Percentiles rank a stretch among this genome's conserved stretches.
phyloP scores from a whole-genome alignment of 23 tunicate species.

The Diplosoma virens region DNA sequence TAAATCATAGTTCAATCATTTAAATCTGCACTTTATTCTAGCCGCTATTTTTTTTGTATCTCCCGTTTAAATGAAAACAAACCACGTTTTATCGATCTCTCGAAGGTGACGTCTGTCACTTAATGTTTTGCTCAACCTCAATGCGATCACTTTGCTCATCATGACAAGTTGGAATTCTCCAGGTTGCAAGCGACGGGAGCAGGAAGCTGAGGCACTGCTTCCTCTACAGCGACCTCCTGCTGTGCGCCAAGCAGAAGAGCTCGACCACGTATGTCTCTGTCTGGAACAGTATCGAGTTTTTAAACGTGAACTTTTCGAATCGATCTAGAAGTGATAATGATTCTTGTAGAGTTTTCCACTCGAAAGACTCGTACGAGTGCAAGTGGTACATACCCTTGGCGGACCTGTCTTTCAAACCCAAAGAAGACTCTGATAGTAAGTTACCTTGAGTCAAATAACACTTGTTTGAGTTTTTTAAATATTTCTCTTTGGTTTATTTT shows the following conservation, averaged over 20 bases:
- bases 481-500: too few relatives aligned
- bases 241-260: slow-evolving; percentile 84
- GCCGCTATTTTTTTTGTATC: too few relatives aligned
- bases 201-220: slow-evolving; percentile 82
- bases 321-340: background rate
- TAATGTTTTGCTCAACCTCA: too few relatives aligned
- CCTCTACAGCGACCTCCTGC: slow-evolving; percentile 75
- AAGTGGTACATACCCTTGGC: slow-evolving; percentile 96
- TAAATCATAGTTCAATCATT: too few relatives aligned
- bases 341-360: slow-evolving; percentile 71
- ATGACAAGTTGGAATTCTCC: background rate
- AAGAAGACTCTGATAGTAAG: slow-evolving; percentile 84
- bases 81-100: too few relatives aligned
- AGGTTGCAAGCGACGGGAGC: slow-evolving; percentile 48
- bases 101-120: too few relatives aligned
- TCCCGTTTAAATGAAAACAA: too few relatives aligned
- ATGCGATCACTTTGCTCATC: background rate
- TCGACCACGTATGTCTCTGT: slow-evolving; percentile 70
- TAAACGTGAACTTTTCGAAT: background rate
- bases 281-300: background rate
- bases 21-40: too few relatives aligned
- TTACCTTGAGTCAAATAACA: too few relatives aligned
- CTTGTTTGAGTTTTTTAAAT: too few relatives aligned
- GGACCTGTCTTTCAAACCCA: slow-evolving; percentile 82
- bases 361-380: slow-evolving; percentile 79